Evolutionary conservation across 2,113 vertebrate species (phyloP), one percentile per base, ranked within the genome.

Genomic region (Microtus montanus): DNA sequence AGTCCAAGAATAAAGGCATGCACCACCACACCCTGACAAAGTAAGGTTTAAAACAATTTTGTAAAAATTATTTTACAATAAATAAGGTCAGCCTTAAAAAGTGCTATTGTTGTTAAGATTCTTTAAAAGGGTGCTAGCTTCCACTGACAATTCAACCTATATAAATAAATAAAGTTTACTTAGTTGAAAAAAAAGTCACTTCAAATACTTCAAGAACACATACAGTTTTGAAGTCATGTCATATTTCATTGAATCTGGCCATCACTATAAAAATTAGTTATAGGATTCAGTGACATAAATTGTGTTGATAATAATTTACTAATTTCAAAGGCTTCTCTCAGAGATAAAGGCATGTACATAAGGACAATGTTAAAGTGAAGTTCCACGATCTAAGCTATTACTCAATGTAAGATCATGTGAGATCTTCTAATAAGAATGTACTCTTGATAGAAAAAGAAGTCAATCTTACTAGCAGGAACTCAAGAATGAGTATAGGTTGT

Each of bases 381-480:
- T 33, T 80, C 52, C 14, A 54, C 13, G 24, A 84, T 92, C 92
- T 92, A 91, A 94, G 61, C 92, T 94, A 95, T 95, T 96, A 85
- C 35, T 95, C 75, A 95, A 90, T 92, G 35, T 92, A 94, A 41
- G 95, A 92, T 96, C 92, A 94, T 95, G 82, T 93, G 89, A 94
- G 93, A 47, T 24, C 88, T 58, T 93, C 92, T 96, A 93, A 93
- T 93, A 84, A 95, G 93, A 96, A 85, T 93, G 90, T 96, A 74
- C 85, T 92, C 92, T 92, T 95, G 92, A 63, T 22, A 28, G 92
- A 92, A 89, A 96, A 95, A 90, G 68, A 97, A 97, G 97, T 97
- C 95, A 97, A 95, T 97, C 93, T 90, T 95, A 97, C 92, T 97
- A 96, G 94, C 90, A 96, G 92, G 92, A 97, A 95, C 80, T 96